Conservation (phyloP, 2,888 invertebrate genomes). For the Limnephilus lunatus region DNA sequence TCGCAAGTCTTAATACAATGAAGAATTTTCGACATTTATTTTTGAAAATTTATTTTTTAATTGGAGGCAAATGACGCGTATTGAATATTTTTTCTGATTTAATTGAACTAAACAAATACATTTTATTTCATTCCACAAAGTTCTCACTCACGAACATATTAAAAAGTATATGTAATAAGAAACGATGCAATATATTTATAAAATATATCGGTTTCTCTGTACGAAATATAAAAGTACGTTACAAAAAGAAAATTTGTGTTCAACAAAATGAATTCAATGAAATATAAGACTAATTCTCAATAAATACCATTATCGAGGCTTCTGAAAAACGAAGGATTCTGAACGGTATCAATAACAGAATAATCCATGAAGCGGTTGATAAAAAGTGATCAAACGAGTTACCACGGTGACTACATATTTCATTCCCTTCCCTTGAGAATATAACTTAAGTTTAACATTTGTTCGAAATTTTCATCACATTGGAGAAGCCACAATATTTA, state of each 20-base stretch:
- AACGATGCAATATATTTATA: too few relatives aligned
- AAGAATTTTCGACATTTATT: neutral
- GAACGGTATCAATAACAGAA: neutral
- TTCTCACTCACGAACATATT: too few relatives aligned
- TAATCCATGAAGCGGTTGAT: neutral
- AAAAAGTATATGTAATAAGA: too few relatives aligned
- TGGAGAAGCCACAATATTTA: neutral
- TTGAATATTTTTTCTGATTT: too few relatives aligned
- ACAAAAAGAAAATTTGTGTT: neutral
- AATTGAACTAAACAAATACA: too few relatives aligned
- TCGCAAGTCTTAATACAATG: neutral
- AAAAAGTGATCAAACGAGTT: neutral
- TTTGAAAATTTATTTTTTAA: neutral
- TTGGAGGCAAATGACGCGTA: neutral
- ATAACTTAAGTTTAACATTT: neutral
- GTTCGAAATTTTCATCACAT: neutral
- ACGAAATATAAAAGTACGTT: neutral
- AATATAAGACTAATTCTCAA: neutral
- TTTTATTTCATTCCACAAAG: too few relatives aligned
- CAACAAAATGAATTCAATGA: too few relatives aligned
- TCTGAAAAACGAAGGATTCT: neutral
- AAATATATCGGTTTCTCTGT: too few relatives aligned
- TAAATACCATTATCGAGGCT: neutral
- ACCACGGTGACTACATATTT: neutral
- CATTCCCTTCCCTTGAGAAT: neutral